Percentiles rank a stretch among this genome's conserved stretches.
phyloP scores from a whole-genome alignment of 2,888 invertebrate genomes.

The Caenorhabditis becei region DNA sequence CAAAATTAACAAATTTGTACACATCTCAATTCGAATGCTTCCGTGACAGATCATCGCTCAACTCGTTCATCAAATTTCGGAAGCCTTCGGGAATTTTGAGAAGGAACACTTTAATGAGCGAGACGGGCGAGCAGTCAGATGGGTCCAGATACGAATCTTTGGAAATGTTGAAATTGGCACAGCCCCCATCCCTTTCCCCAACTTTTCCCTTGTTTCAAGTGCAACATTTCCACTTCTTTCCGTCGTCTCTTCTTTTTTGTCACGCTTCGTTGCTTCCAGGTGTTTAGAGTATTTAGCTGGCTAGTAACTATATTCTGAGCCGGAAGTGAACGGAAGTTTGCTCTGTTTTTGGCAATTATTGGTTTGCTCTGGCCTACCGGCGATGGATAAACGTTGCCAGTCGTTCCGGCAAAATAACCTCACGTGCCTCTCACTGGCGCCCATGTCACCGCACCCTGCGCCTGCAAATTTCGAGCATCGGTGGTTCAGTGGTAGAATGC shows the following conservation, averaged over 20 bases:
- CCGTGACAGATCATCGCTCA: slow-evolving; percentile 52
- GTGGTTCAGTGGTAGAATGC: slow-evolving; percentile 78
- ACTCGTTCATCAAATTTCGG: slow-evolving; percentile 57
- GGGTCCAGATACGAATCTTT: slow-evolving; percentile 42
- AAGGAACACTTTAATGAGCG: slow-evolving; percentile 43
- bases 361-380: no score
- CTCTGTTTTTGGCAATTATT: slow-evolving; percentile 15
- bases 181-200: neutral
- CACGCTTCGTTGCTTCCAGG: slow-evolving; percentile 18
- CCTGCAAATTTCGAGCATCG: no score
- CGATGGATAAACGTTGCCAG: no score
- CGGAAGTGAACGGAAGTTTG: slow-evolving; percentile 46
- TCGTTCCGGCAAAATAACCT: no score
- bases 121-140: slow-evolving; percentile 16
- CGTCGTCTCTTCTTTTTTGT: neutral
- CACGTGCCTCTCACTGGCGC: no score
- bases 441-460: no score
- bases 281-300: neutral
- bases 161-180: slow-evolving; percentile 22
- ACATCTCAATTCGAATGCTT: slow-evolving; percentile 22
- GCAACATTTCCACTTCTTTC: slow-evolving; percentile 7
- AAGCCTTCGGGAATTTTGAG: slow-evolving; percentile 50
- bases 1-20: slow-evolving; percentile 28
- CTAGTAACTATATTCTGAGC: neutral
- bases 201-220: neutral